Evolutionary conservation across 2,113 vertebrate genomes (phyloP), one percentile per base, ranked within the genome.

Genomic region (Coracopsis vasa): DNA sequence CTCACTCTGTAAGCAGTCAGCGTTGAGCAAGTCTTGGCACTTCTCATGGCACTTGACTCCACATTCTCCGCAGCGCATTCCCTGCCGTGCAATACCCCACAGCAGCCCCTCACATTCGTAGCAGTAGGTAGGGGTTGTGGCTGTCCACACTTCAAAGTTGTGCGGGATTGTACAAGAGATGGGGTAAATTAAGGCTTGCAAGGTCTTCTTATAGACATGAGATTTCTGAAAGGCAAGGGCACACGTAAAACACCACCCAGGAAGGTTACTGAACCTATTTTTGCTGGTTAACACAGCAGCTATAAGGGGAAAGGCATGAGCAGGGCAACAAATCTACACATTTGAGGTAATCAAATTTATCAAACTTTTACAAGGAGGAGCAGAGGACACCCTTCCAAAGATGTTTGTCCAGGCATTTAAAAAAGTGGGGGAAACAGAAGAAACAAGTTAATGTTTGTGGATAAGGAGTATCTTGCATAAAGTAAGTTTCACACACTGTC

Each of bases 11-110:
- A 99, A 97, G 97, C 99, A 99, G 98, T 99, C 99, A 0, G 99
- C 99, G 3, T 99, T 99, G 85, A 99, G 98, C 96, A 99, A 96
- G 94, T 99, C 99, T 96, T 99, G 99, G 98, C 99, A 99, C 98
- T 99, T 99, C 96, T 99, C 99, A 4, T 99, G 99, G 95, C 99
- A 99, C 95, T 99, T 99, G 95, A 99, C 99, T 24, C 99, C 99
- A 47, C 99, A 99, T 70, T 99, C 99, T 0, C 98, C 98, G 74
- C 99, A 99, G 91, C 99, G 99, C 99, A 99, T 99, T 80, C 99
- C 99, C 97, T 99, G 99, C 25, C 99, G 98, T 1, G 99, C 99
- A 8, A 99, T 99, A 58, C 99, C 99, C 99, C 99, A 99, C 84
- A 99, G 98, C 69, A 99, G 98, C 16, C 99, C 99, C 97, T 99